Evolutionary conservation across 2,888 invertebrate genomes (phyloP), one percentile per base, ranked within the genome.

Genomic region (Hemicrepidius hirtus): DNA sequence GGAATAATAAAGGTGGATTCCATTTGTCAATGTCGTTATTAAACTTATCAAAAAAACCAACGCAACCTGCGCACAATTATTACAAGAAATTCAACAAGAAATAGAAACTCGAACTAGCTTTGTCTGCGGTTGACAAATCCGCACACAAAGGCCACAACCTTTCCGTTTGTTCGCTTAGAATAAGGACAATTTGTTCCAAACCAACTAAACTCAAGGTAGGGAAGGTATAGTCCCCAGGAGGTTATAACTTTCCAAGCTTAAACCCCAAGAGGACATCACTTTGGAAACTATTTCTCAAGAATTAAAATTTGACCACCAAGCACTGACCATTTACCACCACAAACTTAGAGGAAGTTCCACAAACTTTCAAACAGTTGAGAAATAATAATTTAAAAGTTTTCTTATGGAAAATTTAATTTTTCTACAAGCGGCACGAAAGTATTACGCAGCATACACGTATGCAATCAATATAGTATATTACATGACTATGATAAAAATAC

Each of bases 61-160:
- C 32, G 3, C 6, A 35, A 40, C 16, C 20, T 13, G 37, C 7
- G 32, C 24, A 12, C 49, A 21, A 4, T 49, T 12, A 20, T 21
- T 1, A 5, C 21, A 49, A 21, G 49, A 49, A 49, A 49, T 49
- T 12, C 21, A 12, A 21, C 21, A 49, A 49, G 21, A 49, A 49
- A 49, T 12, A 21, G 20, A 49, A 21, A 20, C 16, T 10, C 16
- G 9, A 32, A 12, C 12, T 49, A 10, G 53, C 32, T 55, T 28
- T 32, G 32, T 28, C 28, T 55, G 32, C 16, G 32, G 55, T 55
- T 55, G 35, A 55, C 55, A 55, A 55, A 55, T 55, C 55, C 21
- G 49, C 10, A 24, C 55, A 55, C 55, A 55, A 55, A 35, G 55
- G 35, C 32, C 32, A 16, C 32, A 21, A 28, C 28, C 50, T 50